Percentiles rank a stretch among this genome's conserved stretches.
phyloP scores from a whole-genome alignment of 2,113 vertebrate genomes.

The Cyanocitta stelleri region DNA sequence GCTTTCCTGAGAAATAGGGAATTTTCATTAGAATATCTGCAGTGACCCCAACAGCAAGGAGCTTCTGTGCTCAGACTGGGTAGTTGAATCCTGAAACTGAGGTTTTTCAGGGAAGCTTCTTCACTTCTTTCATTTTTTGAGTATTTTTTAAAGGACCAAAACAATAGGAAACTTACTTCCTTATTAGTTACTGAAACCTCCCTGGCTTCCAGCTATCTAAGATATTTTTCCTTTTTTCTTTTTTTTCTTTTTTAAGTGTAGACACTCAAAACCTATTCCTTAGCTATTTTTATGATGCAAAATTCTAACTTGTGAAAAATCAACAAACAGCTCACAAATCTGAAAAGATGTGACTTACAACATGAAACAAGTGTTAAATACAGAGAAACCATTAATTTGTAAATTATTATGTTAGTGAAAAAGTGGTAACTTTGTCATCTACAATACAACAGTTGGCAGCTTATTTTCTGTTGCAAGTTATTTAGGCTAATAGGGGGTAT shows the following conservation, averaged over 20 bases:
- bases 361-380: neutral
- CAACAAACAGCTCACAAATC: neutral
- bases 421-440: neutral
- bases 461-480: neutral
- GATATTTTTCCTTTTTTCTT: neutral
- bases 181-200: neutral
- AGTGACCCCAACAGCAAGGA: neutral
- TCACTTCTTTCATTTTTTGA: neutral
- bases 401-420: neutral
- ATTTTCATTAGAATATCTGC: neutral
- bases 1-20: neutral
- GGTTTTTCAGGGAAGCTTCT: neutral
- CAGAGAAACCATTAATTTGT: neutral
- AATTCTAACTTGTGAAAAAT: neutral
- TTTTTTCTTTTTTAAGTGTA: neutral
- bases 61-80: neutral
- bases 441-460: neutral
- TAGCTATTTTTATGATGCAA: neutral
- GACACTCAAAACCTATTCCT: neutral
- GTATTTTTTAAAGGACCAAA: neutral
- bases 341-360: neutral
- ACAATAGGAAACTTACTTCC: neutral
- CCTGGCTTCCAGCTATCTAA: neutral
- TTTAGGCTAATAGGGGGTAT: neutral
- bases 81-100: neutral